phyloP scores from a whole-genome alignment of 2,113 vertebrate species.

The Zosterops pallidus region DNA sequence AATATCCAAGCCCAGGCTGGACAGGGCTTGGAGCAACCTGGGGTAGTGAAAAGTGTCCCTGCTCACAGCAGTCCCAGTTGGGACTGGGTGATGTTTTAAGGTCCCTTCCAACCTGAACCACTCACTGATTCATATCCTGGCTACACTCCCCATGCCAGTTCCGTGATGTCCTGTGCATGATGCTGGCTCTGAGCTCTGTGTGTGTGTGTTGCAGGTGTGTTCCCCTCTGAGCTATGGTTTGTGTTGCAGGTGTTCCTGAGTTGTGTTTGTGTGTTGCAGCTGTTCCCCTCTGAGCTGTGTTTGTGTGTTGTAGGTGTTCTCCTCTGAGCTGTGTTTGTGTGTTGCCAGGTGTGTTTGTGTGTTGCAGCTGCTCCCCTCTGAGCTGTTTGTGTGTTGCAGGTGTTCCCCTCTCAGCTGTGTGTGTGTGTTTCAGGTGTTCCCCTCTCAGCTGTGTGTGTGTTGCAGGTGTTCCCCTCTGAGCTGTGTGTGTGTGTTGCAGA shows the following conservation, averaged over 20 bases:
- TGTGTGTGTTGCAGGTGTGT: background rate
- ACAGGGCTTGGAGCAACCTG: background rate
- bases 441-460: background rate
- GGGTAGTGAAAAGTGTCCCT: background rate
- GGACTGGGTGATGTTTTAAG: background rate
- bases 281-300: background rate
- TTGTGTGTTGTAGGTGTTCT: background rate
- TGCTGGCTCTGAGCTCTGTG: background rate
- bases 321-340: background rate
- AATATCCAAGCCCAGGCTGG: background rate
- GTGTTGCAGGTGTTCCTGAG: no score
- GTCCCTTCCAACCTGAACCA: background rate
- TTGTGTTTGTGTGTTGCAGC: background rate
- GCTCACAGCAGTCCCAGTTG: background rate
- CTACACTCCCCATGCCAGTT: accelerated
- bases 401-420: no score
- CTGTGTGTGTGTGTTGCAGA: background rate
- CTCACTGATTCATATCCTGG: background rate
- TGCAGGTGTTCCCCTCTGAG: background rate
- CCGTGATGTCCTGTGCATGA: accelerated
- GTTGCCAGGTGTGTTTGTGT: no score
- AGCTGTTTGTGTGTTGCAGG: background rate
- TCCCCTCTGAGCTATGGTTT: background rate
- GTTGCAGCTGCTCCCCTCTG: background rate
- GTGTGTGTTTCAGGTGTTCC: background rate